These are phyloP conservation scores for Podarcis siculus DNA, from an alignment of 2,797 vertebrate species.

Conservation along the genomic window DNA sequence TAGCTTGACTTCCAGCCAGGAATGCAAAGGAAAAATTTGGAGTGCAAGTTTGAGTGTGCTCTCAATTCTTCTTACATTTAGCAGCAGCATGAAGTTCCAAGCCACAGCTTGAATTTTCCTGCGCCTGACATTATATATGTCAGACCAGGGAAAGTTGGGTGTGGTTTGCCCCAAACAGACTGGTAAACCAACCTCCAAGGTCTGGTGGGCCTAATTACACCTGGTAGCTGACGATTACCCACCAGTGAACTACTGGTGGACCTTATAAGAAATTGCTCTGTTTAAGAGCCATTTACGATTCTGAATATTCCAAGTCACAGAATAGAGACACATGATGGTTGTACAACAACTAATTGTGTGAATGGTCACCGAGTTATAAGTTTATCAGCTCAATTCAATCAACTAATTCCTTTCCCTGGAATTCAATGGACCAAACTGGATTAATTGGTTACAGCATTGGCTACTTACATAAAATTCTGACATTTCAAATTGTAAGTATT, in stretches of 20 bases:
- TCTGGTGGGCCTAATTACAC: not conserved
- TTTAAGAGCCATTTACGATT: not conserved
- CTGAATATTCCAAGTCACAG: not conserved
- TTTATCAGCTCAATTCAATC: not conserved
- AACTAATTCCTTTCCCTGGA: not conserved
- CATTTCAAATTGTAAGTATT: slow-evolving; percentile 16
- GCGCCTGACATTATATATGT: too few species aligned
- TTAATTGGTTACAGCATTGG: not conserved
- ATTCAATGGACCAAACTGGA: not conserved
- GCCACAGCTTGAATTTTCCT: too few species aligned
- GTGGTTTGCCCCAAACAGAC: too few species aligned
- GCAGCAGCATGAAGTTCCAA: too few species aligned
- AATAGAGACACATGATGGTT: too few species aligned
- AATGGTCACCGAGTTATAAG: not conserved
- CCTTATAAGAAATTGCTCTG: not conserved
- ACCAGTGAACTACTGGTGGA: not conserved
- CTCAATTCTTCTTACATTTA: too few species aligned
- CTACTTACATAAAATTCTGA: not conserved
- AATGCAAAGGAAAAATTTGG: too few species aligned
- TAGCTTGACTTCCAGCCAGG: too few species aligned
- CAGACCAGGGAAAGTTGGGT: too few species aligned
- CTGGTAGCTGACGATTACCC: too few species aligned
- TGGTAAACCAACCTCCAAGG: too few species aligned
- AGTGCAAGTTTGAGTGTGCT: too few species aligned
- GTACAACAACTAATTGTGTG: not conserved